Base-by-base conservation (phyloP, 1,140 invertebrate genomes). In the Pentalonia nigronervosa region DNA sequence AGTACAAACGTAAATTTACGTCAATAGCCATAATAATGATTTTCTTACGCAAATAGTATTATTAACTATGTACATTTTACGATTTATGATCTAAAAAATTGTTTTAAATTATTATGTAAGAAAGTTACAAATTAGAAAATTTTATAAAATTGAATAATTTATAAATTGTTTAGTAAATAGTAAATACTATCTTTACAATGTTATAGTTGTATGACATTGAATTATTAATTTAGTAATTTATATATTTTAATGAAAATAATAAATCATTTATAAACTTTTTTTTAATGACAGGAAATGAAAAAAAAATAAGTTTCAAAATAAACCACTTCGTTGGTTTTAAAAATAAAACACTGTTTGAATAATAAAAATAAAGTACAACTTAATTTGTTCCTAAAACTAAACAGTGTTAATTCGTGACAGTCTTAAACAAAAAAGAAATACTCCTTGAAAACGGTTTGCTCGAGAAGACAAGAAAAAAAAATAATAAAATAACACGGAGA, bases 311-410 rank as follows among this genome's bases (percentile, higher is more conserved):
- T 76, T 76, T 76, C 30, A n/a, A n/a, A 76, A 76, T 7, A 83
- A 36, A 21, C 76, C 34, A 83, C 76, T 83, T 41, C 34, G 76
- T 83, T 83, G n/a, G 76, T 34, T 83, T 21, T 41, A 36, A 41
- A 83, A 83, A 83, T 36, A 83, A 83, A 41, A 83, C 34, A 83
- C 30, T 76, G 21, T 36, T 36, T 21, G 8, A 41, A 17, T 23
- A 83, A 83, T 83, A 83, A 83, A 83, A 83, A 84, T 84, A 84
- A 84, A 41, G 81, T 23, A 45, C 21, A 45, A 84, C 34, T 84
- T 41, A 84, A 41, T 84, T 41, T 84, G 36, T 84, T 41, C 21
- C 34, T 36, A 83, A 81, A 83, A 36, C 76, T 34, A 83, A 36
- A 83, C 34, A 83, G 17, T 83, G 34, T 36, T 83, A n/a, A 21